Evolutionary conservation across 2,113 vertebrate genomes (phyloP), one percentile per base, ranked within the genome.

Genomic region (Ursus arctos): DNA sequence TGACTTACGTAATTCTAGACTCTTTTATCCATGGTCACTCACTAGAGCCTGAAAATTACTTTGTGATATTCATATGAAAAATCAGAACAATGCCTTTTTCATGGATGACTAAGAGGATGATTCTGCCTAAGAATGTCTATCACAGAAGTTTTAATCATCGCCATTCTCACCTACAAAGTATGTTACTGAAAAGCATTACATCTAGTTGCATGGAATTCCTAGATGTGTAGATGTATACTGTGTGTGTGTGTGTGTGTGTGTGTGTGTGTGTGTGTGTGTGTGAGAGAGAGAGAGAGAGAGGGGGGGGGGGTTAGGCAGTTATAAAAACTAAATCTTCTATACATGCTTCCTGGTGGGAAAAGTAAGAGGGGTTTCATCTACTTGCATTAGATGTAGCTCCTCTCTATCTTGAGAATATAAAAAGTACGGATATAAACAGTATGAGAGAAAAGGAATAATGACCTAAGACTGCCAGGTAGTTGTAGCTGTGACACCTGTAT

Each of bases 381-480:
- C 26, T 72, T 63, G 26, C 6, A 89, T 28, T 76, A 94, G 24
- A 86, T 80, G 13, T 53, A 9, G 1, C 40, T 40, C 84, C 13
- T 94, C 36, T 57, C 40, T 10, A 21, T 53, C 59, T 94, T 40
- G 3, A 96, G 43, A 31, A 97, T 79, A 96, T 69, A 55, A 94
- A 16, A 36, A 89, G 31, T 43, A 72, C 74, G 81, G 77, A 94
- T 94, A 88, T 61, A 61, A 97, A 96, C 33, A 76, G 31, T 21
- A 82, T 49, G 74, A 67, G 22, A 98, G 94, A 94, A 61, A 85
- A 96, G 31, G 22, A 97, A 97, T 95, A 97, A 95, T 97, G 40
- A 93, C 74, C 65, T 83, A 26, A 28, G 57, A 28, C 93, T 43
- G 53, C 16, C 80, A 33, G 71, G 21, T 72, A 88, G 6, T 24